Evolutionary conservation across 2,888 invertebrate species (phyloP), one percentile per base, ranked within the genome.

Genomic region (Zonitis immaculata): DNA sequence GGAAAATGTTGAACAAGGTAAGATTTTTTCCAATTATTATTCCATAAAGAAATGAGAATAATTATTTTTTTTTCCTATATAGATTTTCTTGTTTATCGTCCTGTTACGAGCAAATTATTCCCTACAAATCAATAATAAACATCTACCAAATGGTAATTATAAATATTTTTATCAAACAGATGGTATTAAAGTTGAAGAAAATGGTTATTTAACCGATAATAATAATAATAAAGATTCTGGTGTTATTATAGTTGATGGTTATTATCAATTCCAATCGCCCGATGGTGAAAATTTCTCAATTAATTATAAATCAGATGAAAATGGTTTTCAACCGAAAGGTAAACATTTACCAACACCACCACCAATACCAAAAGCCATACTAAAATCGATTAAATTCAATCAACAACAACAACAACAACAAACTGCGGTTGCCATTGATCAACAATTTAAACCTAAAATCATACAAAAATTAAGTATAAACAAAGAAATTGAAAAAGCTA

Each of bases 271-370:
- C 8, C 8, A 9, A 16, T 16, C 58, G 3, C 62, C 62, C 4
- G 63, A 64, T 44, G 62, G 62, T 8, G 53, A 58, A 39, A 48
- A 39, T 18, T 43, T 46, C 14, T 12, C 60, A 14, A 54, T 66
- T 12, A 27, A 39, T 56, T 82, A 82, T 65, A 78, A 76, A 0
- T 82, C 83, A 51, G 83, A 82, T 58, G 80, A 81, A 66, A 73
- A 80, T 45, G 82, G 82, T 6, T 82, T 80, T 73, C 74, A 75
- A 25, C 76, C 82, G 0, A 71, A 77, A 52, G 82, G 82, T 0
- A 77, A 76, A 1, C 82, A 82, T 59, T 69, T 82, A 39, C 82
- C 82, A 12, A 82, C 82, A 0, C 77, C 82, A 0, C 82, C 82
- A 0, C 82, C 82, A 20, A 80, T 82, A 59, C 82, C 82, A 0